These are phyloP conservation scores for Ispidina picta DNA, from an alignment of 2,797 vertebrate species.

Conservation along the genomic window DNA sequence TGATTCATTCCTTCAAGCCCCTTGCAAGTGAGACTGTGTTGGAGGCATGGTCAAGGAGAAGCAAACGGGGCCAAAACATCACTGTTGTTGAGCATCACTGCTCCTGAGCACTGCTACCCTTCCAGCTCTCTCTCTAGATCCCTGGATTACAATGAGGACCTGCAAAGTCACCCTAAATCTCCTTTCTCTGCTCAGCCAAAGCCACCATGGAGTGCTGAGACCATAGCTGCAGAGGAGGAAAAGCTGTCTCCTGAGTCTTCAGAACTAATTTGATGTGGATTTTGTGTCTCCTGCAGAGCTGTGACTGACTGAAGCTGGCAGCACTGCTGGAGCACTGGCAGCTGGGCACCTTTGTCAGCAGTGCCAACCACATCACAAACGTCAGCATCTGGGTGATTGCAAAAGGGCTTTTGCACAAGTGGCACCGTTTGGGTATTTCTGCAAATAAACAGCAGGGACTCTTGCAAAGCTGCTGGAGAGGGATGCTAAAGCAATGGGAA, in stretches of 20 bases:
- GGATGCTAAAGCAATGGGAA: not conserved
- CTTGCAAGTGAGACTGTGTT: not conserved
- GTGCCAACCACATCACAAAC: accelerated
- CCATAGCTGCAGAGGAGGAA: not conserved
- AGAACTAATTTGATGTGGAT: not conserved
- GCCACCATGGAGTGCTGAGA: accelerated
- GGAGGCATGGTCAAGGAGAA: not conserved
- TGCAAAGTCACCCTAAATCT: not conserved
- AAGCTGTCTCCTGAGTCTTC: not conserved
- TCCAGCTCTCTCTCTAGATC: not conserved
- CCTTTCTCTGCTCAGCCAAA: not conserved
- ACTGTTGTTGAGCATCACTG: accelerated
- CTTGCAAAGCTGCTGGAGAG: not conserved
- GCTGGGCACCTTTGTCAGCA: accelerated
- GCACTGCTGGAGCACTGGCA: not conserved
- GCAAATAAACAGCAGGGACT: not conserved
- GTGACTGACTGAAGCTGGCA: not conserved
- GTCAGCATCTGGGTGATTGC: not conserved
- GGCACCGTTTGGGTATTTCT: not conserved
- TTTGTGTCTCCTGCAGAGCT: not conserved
- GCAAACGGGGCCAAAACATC: not conserved
- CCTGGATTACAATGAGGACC: accelerated
- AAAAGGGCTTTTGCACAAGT: not conserved
- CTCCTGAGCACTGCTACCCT: not conserved
- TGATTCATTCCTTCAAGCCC: not conserved